Conservation (phyloP, 2,113 vertebrate genomes). For the Crocuta crocuta region DNA sequence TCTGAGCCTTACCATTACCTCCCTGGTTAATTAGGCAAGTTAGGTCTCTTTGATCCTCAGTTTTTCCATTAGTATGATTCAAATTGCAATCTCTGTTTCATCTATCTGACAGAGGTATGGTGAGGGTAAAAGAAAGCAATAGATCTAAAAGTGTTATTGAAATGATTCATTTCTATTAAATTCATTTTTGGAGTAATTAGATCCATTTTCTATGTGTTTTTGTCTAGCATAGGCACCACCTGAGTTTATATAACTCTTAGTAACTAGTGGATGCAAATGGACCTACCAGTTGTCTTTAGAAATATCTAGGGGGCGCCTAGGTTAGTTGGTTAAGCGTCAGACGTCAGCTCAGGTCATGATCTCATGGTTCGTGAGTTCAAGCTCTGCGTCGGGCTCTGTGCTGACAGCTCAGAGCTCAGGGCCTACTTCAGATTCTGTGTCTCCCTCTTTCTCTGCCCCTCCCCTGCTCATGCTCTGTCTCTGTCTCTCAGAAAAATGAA, state of each 20-base stretch:
- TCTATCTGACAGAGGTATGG: neutral
- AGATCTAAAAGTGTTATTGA: neutral
- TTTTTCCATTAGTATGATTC: constrained; percentile 2
- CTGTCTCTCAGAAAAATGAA: too few relatives aligned
- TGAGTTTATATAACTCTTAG: neutral
- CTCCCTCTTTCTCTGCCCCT: too few relatives aligned
- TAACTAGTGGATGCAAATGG: neutral
- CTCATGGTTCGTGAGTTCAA: too few relatives aligned
- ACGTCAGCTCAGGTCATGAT: too few relatives aligned
- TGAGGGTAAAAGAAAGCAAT: neutral
- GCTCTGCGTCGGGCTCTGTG: too few relatives aligned
- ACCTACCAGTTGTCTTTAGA: constrained; percentile 4
- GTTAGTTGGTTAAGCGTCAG: too few relatives aligned
- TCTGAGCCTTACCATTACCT: neutral
- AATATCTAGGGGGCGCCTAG: neutral
- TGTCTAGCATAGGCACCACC: neutral
- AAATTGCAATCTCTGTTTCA: neutral
- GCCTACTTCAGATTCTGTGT: too few relatives aligned
- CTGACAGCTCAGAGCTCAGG: too few relatives aligned
- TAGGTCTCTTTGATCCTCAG: neutral
- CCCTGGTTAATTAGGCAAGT: neutral
- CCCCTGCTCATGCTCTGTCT: too few relatives aligned
- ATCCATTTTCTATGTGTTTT: neutral
- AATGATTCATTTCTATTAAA: constrained; percentile 34
- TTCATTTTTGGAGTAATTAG: neutral